phyloP scores from a whole-genome alignment of 2,797 vertebrate genomes.

The Hirundo rustica region DNA sequence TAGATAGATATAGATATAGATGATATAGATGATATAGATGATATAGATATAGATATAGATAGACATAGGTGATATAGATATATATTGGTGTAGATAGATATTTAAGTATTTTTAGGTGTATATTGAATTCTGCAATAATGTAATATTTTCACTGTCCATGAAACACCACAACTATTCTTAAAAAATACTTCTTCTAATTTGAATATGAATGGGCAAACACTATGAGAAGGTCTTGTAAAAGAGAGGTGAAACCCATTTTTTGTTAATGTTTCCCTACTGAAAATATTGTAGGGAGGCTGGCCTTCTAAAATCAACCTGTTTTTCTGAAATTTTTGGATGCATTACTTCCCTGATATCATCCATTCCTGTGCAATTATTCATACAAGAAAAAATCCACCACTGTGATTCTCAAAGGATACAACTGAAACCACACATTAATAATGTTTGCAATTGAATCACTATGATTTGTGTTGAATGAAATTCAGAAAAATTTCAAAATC shows the following conservation, averaged over 20 bases:
- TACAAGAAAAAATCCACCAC: neutral
- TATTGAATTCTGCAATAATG: neutral
- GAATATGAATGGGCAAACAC: neutral
- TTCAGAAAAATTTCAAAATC: neutral
- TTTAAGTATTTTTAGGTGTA: neutral
- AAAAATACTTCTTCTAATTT: neutral
- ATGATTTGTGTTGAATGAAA: neutral
- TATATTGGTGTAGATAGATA: neutral
- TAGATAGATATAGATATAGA: too few relatives aligned
- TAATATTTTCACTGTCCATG: neutral
- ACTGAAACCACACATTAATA: neutral
- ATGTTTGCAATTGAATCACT: neutral
- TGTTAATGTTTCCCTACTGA: neutral
- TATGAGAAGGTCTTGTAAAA: neutral
- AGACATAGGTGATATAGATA: neutral
- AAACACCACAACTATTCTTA: neutral
- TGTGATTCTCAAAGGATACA: neutral
- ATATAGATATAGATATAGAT: neutral
- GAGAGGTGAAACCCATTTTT: neutral
- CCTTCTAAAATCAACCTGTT: neutral
- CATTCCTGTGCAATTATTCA: neutral
- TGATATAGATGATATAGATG: neutral
- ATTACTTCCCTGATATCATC: neutral
- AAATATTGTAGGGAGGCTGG: neutral
- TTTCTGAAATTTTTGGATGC: neutral